Evolutionary conservation across 2,113 vertebrate species (phyloP).

Genomic region (Pimephales promelas): DNA sequence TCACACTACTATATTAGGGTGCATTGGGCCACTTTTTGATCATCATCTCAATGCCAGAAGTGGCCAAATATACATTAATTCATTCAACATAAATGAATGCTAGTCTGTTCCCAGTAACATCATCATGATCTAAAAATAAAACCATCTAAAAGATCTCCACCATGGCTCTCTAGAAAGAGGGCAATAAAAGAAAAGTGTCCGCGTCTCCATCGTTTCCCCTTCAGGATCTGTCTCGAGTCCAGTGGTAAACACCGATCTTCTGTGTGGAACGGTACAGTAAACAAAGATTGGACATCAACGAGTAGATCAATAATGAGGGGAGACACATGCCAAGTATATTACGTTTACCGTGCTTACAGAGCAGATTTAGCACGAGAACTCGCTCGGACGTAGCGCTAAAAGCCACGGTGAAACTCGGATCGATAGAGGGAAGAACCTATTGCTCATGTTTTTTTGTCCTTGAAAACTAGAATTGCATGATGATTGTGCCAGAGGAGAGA

Average conservation of each 20-base stretch:
- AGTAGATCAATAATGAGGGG: conserved; percentile 70
- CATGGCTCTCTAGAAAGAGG: neutral
- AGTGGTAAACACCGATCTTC: neutral
- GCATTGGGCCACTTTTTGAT: neutral
- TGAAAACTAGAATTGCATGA: conserved; percentile 6
- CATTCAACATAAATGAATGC: neutral
- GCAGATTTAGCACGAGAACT: conserved; percentile 68
- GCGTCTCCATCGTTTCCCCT: neutral
- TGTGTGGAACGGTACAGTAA: conserved; percentile 27
- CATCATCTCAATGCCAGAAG: neutral
- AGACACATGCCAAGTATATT: conserved; percentile 73
- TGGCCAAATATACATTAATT: neutral
- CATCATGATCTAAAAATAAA: neutral
- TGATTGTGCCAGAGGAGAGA: neutral
- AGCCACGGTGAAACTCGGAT: neutral
- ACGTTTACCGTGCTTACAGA: conserved; percentile 71
- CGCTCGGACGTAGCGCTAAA: conserved; percentile 61
- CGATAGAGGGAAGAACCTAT: conserved; percentile 1
- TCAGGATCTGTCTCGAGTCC: neutral
- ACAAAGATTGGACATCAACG: conserved; percentile 40
- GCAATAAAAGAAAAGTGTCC: neutral
- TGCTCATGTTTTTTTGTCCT: neutral
- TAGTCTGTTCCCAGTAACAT: neutral
- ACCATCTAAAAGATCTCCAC: neutral
- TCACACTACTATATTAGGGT: no score